phyloP scores from a whole-genome alignment of 2,113 vertebrate species.

The Australoheros scitulus region DNA sequence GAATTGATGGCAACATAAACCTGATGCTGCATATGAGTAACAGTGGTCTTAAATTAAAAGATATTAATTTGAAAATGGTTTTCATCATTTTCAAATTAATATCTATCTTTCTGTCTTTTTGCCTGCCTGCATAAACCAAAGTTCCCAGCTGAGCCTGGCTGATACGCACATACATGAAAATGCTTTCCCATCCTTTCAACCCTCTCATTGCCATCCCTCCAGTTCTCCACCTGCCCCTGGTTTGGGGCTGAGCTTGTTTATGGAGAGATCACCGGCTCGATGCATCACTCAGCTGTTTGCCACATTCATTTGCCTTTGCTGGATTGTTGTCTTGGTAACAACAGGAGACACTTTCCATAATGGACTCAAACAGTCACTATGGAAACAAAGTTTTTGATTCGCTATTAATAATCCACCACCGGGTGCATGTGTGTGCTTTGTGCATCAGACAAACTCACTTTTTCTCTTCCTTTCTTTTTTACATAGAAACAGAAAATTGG shows the following conservation, averaged over 20 bases:
- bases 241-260: constrained; percentile 64
- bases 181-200: constrained; percentile 9
- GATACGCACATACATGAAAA: constrained; percentile 10
- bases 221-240: constrained; percentile 33
- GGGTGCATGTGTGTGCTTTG: constrained; percentile 67
- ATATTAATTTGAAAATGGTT: too few relatives aligned
- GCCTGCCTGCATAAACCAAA: neutral
- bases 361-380: constrained; percentile 84
- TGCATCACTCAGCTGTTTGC: constrained; percentile 74
- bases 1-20: neutral
- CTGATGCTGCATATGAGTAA: neutral
- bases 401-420: constrained; percentile 82
- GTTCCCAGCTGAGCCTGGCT: neutral
- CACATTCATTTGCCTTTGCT: constrained; percentile 71
- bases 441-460: constrained; percentile 46
- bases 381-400: constrained; percentile 86
- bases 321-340: constrained; percentile 85
- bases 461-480: neutral
- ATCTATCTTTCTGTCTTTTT: neutral
- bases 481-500: neutral
- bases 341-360: constrained; percentile 83
- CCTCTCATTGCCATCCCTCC: constrained; percentile 1
- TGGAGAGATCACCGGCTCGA: constrained; percentile 67
- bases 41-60: too few relatives aligned
- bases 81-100: too few relatives aligned